Evolutionary conservation across 2,113 vertebrate genomes (phyloP), one percentile per base, ranked within the genome.

Genomic region (Strix aluco): DNA sequence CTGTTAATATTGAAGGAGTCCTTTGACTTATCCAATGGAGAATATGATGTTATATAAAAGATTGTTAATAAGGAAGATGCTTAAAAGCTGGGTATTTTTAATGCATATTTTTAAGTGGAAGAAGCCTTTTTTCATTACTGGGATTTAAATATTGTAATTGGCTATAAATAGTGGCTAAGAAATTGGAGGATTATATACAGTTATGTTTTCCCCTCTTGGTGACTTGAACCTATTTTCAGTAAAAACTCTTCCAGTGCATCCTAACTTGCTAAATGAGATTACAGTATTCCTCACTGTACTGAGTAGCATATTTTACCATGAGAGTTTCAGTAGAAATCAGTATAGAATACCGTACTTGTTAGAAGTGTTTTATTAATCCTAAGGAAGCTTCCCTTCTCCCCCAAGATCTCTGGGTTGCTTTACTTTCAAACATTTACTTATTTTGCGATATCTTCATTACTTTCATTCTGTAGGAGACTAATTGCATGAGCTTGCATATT

Each of bases 401-500:
- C 7, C 16, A 55, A 42, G 32, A 51, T 59, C 9, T 36, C 61
- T 67, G 26, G 29, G 29, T 81, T 88, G 49, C 40, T 95, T 92
- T 88, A n/a, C 49, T 88, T 73, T 52, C 23, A 73, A 88, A 58
- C 16, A 58, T 32, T 66, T 82, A 15, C 52, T 81, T 46, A 27
- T 25, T 75, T 70, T 51, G 25, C 8, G 8, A 78, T 34, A 61
- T 81, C 78, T 92, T 86, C 52, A 29, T 94, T 73, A 55, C 67
- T 85, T 88, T 54, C 13, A 1, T 89, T 83, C 83, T 67, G 18
- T 51, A 58, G 49, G 83, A 92, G 54, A 86, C 92, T 94, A 96
- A 96, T 92, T 84, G 72, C 49, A 17, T 34, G 30, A 94, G 70
- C 72, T 96, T 69, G 29, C 52, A 10, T 78, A 80, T 91, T 93